phyloP scores from a whole-genome alignment of 2,888 invertebrate species.

The Catocala sponsa region DNA sequence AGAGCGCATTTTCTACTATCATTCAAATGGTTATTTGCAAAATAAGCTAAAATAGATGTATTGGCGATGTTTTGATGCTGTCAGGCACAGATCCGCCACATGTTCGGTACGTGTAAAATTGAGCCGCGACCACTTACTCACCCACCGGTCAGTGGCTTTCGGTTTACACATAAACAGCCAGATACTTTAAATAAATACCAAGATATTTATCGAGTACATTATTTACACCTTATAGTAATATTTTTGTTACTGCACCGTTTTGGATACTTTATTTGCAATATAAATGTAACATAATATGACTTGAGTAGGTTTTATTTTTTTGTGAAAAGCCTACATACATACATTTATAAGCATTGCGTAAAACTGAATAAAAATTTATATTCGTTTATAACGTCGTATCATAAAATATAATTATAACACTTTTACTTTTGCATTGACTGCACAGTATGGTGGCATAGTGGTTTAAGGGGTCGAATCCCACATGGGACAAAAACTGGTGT shows the following conservation, averaged over 20 bases:
- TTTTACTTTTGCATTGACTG: too few relatives aligned
- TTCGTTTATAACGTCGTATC: too few relatives aligned
- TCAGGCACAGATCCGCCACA: constrained; percentile 36
- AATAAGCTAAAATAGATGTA: too few relatives aligned
- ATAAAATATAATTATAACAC: too few relatives aligned
- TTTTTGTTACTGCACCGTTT: constrained; percentile 31
- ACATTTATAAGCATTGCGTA: too few relatives aligned
- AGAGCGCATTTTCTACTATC: too few relatives aligned
- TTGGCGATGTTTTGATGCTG: constrained; percentile 27
- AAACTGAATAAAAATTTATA: too few relatives aligned
- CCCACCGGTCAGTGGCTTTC: constrained; percentile 40
- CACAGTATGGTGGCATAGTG: too few relatives aligned
- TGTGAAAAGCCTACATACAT: too few relatives aligned
- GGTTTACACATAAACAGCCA: constrained; percentile 38
- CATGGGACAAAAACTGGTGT: too few relatives aligned
- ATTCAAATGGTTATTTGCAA: too few relatives aligned
- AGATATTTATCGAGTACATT: constrained; percentile 30
- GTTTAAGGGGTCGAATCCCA: too few relatives aligned
- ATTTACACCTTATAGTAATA: constrained; percentile 32
- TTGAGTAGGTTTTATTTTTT: not conserved
- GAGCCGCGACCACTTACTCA: constrained; percentile 8
- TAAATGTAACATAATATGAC: constrained; percentile 22
- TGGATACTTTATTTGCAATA: constrained; percentile 27
- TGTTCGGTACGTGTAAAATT: constrained; percentile 34
- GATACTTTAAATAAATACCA: constrained; percentile 33